Base-by-base conservation (phyloP, 2,888 invertebrate genomes). In the Amphipyra tragopoginis region DNA sequence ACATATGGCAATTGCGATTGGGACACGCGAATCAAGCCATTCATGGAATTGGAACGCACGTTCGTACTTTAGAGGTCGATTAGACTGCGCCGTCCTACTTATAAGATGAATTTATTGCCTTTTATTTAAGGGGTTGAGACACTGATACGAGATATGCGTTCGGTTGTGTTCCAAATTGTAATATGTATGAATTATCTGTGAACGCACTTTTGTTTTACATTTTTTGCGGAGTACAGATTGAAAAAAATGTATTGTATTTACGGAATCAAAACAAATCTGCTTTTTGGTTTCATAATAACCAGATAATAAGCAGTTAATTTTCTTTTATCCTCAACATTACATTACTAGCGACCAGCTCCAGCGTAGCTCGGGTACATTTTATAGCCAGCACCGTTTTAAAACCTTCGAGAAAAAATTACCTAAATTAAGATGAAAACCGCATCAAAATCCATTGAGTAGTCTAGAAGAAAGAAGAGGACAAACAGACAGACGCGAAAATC, bases 51-150 rank as follows among this genome's bases (percentile, higher is more conserved):
- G 63, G 65, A 39, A 53, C 71, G 26, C 58, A 59, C 54, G 48
- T 59, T 56, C 48, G 39, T 53, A 56, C 61, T 68, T 59, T 60
- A 55, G 44, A 65, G 63, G 68, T 59, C 72, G 65, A 68, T 77
- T 66, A 66, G 60, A 62, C 72, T 29, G 54, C 9, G 52, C 55
- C 57, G 58, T 29, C 44, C 60, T 59, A 68, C 65, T 62, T 67
- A 51, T 34, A 45, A 52, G 65, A 75, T 77, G 64, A 72, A 69
- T 68, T 77, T 75, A 77, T 75, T 58, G 65, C 36, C 51, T 50
- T 67, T 74, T 54, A 70, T 76, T 70, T 65, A 60, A 58, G 47
- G 57, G 66, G 66, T 72, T 72, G 54, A 34, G 51, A 68, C 67
- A 65, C n/a, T 70, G 63, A 45, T 48, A 33, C 34, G 33, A 51